Percentiles rank a stretch among this genome's conserved stretches.
Evolutionary conservation across 2,888 invertebrate genomes (phyloP).

Genomic region (Belgica antarctica): DNA sequence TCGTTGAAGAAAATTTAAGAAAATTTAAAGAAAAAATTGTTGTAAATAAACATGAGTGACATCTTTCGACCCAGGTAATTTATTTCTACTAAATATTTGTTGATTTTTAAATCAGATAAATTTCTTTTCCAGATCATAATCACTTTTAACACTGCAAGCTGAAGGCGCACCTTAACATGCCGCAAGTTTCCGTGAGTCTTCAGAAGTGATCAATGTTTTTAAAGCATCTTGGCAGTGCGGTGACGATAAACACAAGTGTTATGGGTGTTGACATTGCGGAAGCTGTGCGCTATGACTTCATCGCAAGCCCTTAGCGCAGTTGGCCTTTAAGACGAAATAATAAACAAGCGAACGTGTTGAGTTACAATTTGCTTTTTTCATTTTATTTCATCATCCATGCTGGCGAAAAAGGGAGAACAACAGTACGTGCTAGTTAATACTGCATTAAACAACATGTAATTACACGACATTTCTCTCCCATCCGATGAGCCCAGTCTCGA

Average conservation of each 20-base stretch:
- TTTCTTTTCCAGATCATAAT: too few species aligned
- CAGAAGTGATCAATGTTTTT: not conserved
- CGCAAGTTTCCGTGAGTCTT: not conserved
- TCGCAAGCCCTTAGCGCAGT: not conserved
- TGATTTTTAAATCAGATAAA: too few species aligned
- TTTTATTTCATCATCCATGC: not conserved
- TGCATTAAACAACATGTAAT: slow-evolving; percentile 6
- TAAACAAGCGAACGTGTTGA: slow-evolving; percentile 16
- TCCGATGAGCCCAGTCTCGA: not conserved
- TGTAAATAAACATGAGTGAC: too few species aligned
- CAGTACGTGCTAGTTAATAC: not conserved
- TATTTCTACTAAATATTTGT: too few species aligned
- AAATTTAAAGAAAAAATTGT: too few species aligned
- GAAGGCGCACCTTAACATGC: too few species aligned
- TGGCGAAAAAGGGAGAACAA: not conserved
- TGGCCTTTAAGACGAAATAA: slow-evolving; percentile 2
- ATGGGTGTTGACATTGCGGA: not conserved
- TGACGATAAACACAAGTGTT: too few species aligned
- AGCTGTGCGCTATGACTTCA: not conserved
- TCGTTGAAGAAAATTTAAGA: too few species aligned
- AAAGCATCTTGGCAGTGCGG: not conserved
- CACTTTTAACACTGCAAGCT: too few species aligned
- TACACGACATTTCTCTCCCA: not conserved
- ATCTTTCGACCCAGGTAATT: too few species aligned
- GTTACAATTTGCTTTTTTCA: slow-evolving; percentile 1